A percentile compares a stretch with the other conserved stretches of the same genome.
phyloP scores from a whole-genome alignment of 2,113 vertebrate genomes.

The Symphodus melops region DNA sequence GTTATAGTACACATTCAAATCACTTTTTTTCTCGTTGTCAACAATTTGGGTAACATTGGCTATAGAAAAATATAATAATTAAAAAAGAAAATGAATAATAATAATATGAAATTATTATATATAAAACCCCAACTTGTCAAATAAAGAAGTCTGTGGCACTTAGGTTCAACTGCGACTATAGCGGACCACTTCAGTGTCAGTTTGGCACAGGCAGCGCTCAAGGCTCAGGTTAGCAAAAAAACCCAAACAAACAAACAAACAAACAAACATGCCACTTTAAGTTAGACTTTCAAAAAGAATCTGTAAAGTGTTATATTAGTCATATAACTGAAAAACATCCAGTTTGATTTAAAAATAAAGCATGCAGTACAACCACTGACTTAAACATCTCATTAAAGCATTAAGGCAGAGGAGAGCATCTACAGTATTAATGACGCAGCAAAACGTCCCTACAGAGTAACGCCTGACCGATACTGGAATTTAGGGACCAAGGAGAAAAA shows the following conservation, averaged over 20 bases:
- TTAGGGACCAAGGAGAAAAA: too few species aligned
- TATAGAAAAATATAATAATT: slow-evolving; percentile 11
- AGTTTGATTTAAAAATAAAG: not conserved
- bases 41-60: slow-evolving; percentile 11
- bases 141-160: not conserved
- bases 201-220: not conserved
- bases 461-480: too few species aligned
- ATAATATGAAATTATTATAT: not conserved
- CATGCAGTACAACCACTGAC: too few species aligned
- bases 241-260: too few species aligned
- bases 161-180: not conserved
- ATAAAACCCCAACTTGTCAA: not conserved
- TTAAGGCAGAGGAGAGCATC: not conserved
- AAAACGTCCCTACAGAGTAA: not conserved
- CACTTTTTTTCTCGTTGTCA: slow-evolving; percentile 3
- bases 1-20: not conserved
- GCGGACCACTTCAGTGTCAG: not conserved
- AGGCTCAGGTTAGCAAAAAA: too few species aligned
- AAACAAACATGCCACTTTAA: not conserved
- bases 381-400: not conserved
- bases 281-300: not conserved
- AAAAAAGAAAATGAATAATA: slow-evolving; percentile 8
- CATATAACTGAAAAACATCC: not conserved
- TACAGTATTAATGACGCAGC: not conserved
- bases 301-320: not conserved